Conservation (phyloP, 2,797 vertebrate species). For the Synanceia verrucosa region DNA sequence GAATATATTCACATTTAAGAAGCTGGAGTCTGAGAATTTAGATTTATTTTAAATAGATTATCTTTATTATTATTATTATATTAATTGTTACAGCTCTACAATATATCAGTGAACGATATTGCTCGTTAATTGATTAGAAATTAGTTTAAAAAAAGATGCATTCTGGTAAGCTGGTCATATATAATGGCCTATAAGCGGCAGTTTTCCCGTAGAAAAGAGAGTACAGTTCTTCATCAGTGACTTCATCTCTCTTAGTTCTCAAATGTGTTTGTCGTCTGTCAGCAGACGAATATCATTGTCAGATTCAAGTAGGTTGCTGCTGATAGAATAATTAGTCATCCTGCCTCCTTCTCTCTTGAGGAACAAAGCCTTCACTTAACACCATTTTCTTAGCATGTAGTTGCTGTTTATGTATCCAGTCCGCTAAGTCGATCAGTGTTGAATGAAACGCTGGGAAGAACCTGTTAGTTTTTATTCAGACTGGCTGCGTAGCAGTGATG, state of each 20-base stretch:
- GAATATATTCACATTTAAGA: too few relatives aligned
- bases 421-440: slow-evolving; percentile 17
- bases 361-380: slow-evolving; percentile 5
- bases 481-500: slow-evolving; percentile 16
- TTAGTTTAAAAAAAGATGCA: background rate
- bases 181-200: background rate
- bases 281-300: slow-evolving; percentile 30
- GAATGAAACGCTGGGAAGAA: slow-evolving; percentile 2
- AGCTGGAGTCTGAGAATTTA: too few relatives aligned
- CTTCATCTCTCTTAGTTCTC: accelerated
- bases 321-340: slow-evolving; percentile 39
- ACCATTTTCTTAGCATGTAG: slow-evolving; percentile 1
- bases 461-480: slow-evolving; percentile 21
- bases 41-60: too few relatives aligned
- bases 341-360: background rate
- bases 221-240: background rate
- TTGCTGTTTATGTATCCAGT: slow-evolving; percentile 33
- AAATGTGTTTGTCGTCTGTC: slow-evolving; percentile 31
- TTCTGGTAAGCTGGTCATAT: background rate
- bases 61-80: too few relatives aligned
- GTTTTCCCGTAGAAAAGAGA: background rate
- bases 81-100: too few relatives aligned
- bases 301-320: slow-evolving; percentile 34
- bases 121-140: too few relatives aligned
- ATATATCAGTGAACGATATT: too few relatives aligned